These are phyloP conservation scores for Stichopus chloronotus DNA, from an alignment of 35 echinoderm and acorn worm genomes.

Conservation along the genomic window DNA sequence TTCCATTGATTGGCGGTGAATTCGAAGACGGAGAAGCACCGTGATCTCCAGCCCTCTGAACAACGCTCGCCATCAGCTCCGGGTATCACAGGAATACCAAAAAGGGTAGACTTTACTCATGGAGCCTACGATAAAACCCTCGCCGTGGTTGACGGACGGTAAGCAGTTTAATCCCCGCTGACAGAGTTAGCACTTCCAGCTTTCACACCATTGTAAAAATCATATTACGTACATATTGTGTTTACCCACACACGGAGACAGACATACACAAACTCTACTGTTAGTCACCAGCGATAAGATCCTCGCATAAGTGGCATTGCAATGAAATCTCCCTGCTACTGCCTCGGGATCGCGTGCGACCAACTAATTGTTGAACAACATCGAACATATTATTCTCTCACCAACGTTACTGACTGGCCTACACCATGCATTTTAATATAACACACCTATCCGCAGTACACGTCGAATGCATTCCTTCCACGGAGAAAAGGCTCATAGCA, in stretches of 20 bases:
- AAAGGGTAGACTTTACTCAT: not conserved
- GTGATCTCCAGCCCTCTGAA: conserved; percentile 49
- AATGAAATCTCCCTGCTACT: not conserved
- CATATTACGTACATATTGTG: not conserved
- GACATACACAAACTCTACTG: not conserved
- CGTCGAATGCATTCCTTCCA: not conserved
- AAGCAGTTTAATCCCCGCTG: not conserved
- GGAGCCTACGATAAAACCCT: conserved; percentile 9
- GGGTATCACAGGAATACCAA: conserved; percentile 2
- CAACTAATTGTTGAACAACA: conserved; percentile 33
- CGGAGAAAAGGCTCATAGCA: conserved; percentile 8
- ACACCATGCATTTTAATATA: conserved; percentile 35
- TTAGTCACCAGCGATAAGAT: conserved; percentile 11
- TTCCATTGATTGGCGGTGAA: conserved; percentile 58
- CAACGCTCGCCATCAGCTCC: conserved; percentile 27
- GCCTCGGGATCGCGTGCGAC: conserved; percentile 35
- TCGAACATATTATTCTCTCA: conserved; percentile 11
- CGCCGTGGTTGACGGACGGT: not conserved
- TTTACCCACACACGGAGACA: not conserved
- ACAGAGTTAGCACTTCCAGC: not conserved
- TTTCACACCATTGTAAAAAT: conserved; percentile 32
- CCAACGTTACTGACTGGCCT: conserved; percentile 23
- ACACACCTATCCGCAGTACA: not conserved
- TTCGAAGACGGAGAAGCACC: conserved; percentile 47
- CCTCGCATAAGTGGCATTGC: conserved; percentile 47